Evolutionary conservation across 2,113 vertebrate species (phyloP).

Genomic region (Oriolus oriolus): DNA sequence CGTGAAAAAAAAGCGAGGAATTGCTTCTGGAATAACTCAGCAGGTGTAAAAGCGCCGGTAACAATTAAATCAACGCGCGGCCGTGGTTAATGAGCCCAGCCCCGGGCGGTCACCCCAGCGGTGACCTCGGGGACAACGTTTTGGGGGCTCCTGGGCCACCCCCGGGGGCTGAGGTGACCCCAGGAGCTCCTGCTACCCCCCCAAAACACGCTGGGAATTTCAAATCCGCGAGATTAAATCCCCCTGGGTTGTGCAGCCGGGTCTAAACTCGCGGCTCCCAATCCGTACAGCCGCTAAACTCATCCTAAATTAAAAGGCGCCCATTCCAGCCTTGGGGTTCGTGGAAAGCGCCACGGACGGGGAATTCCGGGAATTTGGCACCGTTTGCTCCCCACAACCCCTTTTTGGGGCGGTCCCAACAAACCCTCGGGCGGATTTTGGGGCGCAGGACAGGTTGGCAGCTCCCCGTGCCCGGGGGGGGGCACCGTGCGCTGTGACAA

Average conservation of each 20-base stretch:
- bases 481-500: neutral
- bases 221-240: accelerated
- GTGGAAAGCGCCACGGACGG: accelerated
- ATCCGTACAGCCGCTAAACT: accelerated
- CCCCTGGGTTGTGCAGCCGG: accelerated
- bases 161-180: too few species aligned
- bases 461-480: accelerated
- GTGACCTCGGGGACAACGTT: neutral
- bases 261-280: accelerated
- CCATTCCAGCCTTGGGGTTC: too few species aligned
- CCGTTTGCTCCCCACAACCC: accelerated
- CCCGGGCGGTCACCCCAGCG: neutral
- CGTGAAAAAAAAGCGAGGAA: neutral
- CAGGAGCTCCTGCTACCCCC: accelerated
- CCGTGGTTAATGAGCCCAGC: neutral
- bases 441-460: neutral
- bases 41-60: neutral
- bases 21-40: neutral
- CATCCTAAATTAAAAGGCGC: too few species aligned
- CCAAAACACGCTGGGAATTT: accelerated
- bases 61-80: neutral
- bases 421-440: accelerated
- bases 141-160: neutral
- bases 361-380: neutral
- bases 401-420: accelerated